These are phyloP conservation scores for Oreochromis niloticus DNA, from an alignment of 2,113 vertebrate genomes.

Conservation along the genomic window DNA sequence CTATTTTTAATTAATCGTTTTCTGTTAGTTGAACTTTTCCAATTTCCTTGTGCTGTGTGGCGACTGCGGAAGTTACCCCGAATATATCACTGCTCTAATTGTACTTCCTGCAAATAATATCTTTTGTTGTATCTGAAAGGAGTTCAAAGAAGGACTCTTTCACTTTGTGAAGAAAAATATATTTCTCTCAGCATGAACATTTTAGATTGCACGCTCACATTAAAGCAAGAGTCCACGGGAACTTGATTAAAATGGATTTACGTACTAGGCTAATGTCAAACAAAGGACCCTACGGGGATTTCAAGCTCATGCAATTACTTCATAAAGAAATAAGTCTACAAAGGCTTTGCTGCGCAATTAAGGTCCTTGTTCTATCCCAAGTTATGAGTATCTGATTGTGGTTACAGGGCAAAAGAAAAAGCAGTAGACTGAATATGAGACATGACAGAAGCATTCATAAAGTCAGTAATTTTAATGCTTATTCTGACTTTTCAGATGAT, in stretches of 20 bases:
- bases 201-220: background rate
- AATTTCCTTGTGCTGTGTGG: background rate
- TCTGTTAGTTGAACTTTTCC: background rate
- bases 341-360: constrained; percentile 26
- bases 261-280: constrained; percentile 14
- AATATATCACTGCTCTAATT: background rate
- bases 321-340: constrained; percentile 30
- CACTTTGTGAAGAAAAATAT: background rate
- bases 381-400: constrained; percentile 16
- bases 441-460: background rate
- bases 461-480: background rate
- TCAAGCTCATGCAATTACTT: constrained; percentile 32
- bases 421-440: background rate
- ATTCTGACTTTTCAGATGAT: background rate
- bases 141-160: background rate
- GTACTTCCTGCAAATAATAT: background rate
- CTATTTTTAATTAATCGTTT: background rate
- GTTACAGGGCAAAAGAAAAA: constrained; percentile 11
- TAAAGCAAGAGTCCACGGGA: background rate
- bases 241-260: constrained; percentile 54
- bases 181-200: background rate
- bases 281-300: constrained; percentile 25
- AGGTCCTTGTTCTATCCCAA: background rate
- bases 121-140: background rate
- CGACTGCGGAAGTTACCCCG: background rate